Percentiles rank a stretch among this genome's conserved stretches.
Evolutionary conservation across 1,140 invertebrate species (phyloP).

Genomic region (Bicyclus anynana): DNA sequence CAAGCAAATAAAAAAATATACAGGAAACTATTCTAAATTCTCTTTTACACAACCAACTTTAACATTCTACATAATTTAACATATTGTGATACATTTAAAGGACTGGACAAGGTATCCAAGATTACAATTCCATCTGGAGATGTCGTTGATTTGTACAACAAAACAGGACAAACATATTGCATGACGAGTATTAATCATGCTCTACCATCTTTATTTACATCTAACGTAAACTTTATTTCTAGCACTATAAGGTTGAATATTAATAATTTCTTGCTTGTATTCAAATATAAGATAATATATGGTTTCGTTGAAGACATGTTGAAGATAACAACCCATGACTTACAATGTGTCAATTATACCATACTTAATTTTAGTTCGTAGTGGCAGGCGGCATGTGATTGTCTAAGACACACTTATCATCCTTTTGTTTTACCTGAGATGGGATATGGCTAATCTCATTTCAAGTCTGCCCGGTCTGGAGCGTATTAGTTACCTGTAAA

Average conservation of each 20-base stretch:
- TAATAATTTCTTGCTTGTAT: not conserved
- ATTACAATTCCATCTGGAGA: not conserved
- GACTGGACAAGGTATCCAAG: too few relatives aligned
- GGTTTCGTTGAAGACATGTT: conserved; percentile 1
- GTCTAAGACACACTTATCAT: not conserved
- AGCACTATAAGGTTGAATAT: not conserved
- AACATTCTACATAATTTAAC: too few relatives aligned
- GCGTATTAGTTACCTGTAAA: too few relatives aligned
- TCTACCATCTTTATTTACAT: conserved; percentile 2
- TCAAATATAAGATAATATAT: not conserved
- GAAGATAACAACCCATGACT: conserved; percentile 17
- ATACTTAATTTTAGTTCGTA: conserved; percentile 16
- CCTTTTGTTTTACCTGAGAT: too few relatives aligned
- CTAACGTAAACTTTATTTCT: not conserved
- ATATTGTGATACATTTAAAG: too few relatives aligned
- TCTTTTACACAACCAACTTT: too few relatives aligned
- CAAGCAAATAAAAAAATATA: too few relatives aligned
- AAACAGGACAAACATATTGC: conserved; percentile 10
- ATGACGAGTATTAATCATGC: conserved; percentile 17
- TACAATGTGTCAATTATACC: conserved; percentile 17
- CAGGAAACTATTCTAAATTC: too few relatives aligned
- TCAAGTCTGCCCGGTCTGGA: too few relatives aligned
- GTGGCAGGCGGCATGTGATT: not conserved
- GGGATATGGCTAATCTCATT: too few relatives aligned
- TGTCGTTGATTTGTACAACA: conserved; percentile 10